Percentiles rank a stretch among this genome's conserved stretches.
Conservation (phyloP, 2,797 vertebrate genomes). For the Heliangelus exortis region DNA sequence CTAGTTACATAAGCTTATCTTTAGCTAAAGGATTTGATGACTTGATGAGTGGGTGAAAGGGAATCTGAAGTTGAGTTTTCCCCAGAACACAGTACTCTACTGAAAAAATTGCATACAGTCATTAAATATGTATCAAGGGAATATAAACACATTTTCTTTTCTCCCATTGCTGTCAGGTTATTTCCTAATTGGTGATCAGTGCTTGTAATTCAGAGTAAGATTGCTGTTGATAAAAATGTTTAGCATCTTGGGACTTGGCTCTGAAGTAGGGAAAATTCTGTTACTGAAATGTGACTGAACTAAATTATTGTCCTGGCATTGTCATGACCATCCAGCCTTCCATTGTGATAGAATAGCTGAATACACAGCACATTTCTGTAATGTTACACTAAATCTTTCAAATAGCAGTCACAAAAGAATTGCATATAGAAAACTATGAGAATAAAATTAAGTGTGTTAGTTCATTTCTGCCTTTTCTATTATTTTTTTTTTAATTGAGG, state of each 20-base stretch:
- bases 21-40: not conserved
- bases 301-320: not conserved
- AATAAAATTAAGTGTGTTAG: slow-evolving; percentile 38
- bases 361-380: not conserved
- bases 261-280: not conserved
- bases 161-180: not conserved
- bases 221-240: not conserved
- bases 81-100: not conserved
- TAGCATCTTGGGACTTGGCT: not conserved
- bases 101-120: not conserved
- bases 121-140: not conserved
- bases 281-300: not conserved
- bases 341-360: not conserved
- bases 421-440: slow-evolving; percentile 34
- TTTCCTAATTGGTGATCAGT: not conserved
- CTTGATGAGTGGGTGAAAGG: not conserved
- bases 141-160: not conserved
- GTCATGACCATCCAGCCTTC: not conserved
- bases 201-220: not conserved
- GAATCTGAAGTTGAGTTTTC: not conserved
- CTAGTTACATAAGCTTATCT: slow-evolving; percentile 6
- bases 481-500: slow-evolving; percentile 44
- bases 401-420: not conserved
- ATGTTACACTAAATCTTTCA: not conserved
- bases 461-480: slow-evolving; percentile 47